These are phyloP conservation scores for Sebastes umbrosus DNA, from an alignment of 2,797 vertebrate species.

Conservation along the genomic window DNA sequence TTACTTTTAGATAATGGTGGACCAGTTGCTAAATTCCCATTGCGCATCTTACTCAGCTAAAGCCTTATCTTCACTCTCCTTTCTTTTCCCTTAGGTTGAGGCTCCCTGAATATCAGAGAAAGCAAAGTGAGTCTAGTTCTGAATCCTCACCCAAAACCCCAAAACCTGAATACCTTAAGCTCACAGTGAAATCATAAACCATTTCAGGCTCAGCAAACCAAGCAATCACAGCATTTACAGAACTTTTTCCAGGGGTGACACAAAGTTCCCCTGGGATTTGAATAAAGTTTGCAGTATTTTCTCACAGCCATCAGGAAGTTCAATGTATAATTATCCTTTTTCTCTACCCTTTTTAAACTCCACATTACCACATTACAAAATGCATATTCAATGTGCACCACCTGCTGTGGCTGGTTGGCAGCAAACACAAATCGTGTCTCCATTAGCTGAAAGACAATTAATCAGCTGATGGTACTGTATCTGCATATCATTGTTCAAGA, in stretches of 20 bases:
- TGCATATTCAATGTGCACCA: constrained; percentile 52
- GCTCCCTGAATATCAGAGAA: constrained; percentile 19
- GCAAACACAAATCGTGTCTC: constrained; percentile 34
- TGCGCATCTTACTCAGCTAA: constrained; percentile 16
- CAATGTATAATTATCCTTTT: constrained; percentile 50
- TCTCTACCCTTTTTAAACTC: constrained; percentile 34
- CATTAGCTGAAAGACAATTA: constrained; percentile 51
- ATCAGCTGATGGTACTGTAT: constrained; percentile 42
- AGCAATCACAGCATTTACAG: constrained; percentile 38
- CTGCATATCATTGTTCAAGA: constrained; percentile 45
- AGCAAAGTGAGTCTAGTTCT: not conserved
- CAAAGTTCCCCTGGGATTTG: constrained; percentile 45
- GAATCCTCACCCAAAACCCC: constrained; percentile 22
- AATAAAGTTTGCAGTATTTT: constrained; percentile 45
- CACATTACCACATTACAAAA: constrained; percentile 31
- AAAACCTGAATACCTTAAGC: constrained; percentile 33
- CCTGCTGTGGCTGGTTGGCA: constrained; percentile 56
- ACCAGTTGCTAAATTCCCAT: constrained; percentile 26
- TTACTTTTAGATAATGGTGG: constrained; percentile 40
- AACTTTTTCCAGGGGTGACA: constrained; percentile 37
- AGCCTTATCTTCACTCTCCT: constrained; percentile 1
- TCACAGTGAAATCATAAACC: constrained; percentile 39
- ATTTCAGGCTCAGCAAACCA: constrained; percentile 43
- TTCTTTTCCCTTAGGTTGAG: constrained; percentile 20
- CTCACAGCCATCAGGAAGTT: constrained; percentile 21